Conservation (phyloP, 2,888 invertebrate genomes). For the Melinaea menophilus region DNA sequence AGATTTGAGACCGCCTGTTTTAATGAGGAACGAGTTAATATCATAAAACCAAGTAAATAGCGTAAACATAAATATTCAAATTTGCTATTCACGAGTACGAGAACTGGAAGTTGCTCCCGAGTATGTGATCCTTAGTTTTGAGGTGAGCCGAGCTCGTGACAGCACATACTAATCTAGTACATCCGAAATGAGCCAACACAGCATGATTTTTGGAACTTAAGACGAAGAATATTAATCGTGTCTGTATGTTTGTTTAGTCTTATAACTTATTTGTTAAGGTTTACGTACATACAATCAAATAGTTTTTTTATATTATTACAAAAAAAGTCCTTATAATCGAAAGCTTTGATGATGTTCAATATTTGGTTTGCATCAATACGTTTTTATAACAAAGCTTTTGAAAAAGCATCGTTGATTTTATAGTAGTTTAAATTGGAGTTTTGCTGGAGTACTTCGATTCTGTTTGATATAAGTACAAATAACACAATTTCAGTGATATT, state of each 20-base stretch:
- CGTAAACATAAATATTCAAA: slow-evolving; percentile 23
- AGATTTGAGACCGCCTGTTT: not conserved
- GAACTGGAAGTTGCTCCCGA: slow-evolving; percentile 45
- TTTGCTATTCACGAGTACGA: slow-evolving; percentile 34
- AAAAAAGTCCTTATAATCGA: not conserved
- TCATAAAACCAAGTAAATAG: slow-evolving; percentile 16
- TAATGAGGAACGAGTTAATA: not conserved
- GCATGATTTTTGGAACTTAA: slow-evolving; percentile 35
- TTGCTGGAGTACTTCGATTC: slow-evolving; percentile 2
- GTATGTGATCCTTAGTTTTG: slow-evolving; percentile 47
- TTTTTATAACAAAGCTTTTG: slow-evolving; percentile 3
- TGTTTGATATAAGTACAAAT: slow-evolving; percentile 5
- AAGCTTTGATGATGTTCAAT: slow-evolving; percentile 2
- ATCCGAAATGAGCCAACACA: slow-evolving; percentile 42
- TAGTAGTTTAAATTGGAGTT: slow-evolving; percentile 7
- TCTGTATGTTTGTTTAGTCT: not conserved
- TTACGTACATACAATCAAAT: not conserved
- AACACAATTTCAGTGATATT: slow-evolving; percentile 23
- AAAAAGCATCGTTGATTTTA: slow-evolving; percentile 5
- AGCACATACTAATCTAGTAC: slow-evolving; percentile 58
- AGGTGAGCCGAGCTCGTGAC: slow-evolving; percentile 54
- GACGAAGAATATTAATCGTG: slow-evolving; percentile 34
- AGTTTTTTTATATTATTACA: not conserved
- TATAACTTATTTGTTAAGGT: not conserved
- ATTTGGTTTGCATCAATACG: slow-evolving; percentile 3